Base-by-base conservation (phyloP, 2,888 invertebrate species). In the Himalopsyche japonica region DNA sequence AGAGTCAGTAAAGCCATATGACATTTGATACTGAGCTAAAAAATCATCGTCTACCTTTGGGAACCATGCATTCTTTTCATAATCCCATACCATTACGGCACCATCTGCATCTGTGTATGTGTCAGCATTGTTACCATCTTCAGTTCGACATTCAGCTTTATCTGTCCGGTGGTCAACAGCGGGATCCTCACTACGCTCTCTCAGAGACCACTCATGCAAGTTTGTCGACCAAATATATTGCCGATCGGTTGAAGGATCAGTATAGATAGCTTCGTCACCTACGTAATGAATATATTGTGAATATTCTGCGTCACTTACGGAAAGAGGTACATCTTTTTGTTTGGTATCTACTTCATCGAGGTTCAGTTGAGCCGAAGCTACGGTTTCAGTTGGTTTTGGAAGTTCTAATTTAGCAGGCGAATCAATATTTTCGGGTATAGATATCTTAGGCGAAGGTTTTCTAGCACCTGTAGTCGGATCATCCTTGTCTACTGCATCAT, bases 41-140 rank as follows among this genome's bases (percentile, higher is more conserved):
- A 99, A 99, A 88, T 99, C 98, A 88, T 98, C 98, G 92, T 98
- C 98, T 86, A 99, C 94, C 93, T 97, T 98, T 0, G 99, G 99
- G 91, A 99, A 96, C 98, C 99, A 99, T 5, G 98, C 98, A 89
- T 94, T 96, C 90, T 97, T 98, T 57, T 94, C 94, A 32, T 93
- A 93, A 91, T 99, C 98, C 98, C 98, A 99, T 89, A 98, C 96
- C 90, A 95, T 98, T 86, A 95, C 95, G 0, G 95, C 95, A 0
- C 98, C 98, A 93, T 99, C 99, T 81, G 93, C 90, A 89, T 97
- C 97, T 7, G 95, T 96, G 88, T 97, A 97, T 12, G 95, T 94
- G 88, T 96, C 95, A 80, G 95, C 94, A 88, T 96, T 95, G 90
- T 95, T 93, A 91, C 96, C 96, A 76, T 76, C 70, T 37, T 37